Evolutionary conservation across 23 tunicate species (phyloP).

Genomic region (Phallusia fumigata): DNA sequence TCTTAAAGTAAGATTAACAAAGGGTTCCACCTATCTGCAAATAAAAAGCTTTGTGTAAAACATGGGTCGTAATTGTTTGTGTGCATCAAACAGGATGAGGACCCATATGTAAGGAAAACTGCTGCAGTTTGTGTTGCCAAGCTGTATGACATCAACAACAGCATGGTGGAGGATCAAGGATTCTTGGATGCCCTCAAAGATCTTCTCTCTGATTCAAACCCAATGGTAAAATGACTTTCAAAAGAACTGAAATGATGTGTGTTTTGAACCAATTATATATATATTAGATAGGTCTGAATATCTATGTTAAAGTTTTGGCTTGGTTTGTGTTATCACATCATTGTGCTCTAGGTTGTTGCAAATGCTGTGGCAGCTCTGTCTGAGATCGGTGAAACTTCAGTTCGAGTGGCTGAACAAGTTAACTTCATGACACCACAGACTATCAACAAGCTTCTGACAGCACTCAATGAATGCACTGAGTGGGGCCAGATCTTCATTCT

Average conservation of each 20-base stretch:
- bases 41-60: too few species aligned
- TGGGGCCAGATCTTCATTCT: constrained; percentile 99
- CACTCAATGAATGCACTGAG: constrained; percentile 97
- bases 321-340: too few species aligned
- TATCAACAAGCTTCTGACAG: constrained; percentile 92
- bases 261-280: too few species aligned
- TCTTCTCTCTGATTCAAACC: constrained; percentile 93
- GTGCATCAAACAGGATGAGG: constrained; percentile 67
- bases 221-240: constrained; percentile 46
- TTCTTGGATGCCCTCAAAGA: constrained; percentile 98
- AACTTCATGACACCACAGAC: constrained; percentile 91
- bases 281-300: too few species aligned
- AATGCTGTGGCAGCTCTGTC: constrained; percentile 96
- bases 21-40: too few species aligned
- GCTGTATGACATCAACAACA: constrained; percentile 90
- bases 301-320: too few species aligned
- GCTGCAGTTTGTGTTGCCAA: constrained; percentile 99
- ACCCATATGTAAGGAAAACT: constrained; percentile 97
- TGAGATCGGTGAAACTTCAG: constrained; percentile 86
- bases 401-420: constrained; percentile 82
- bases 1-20: constrained; percentile 46
- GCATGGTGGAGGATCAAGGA: constrained; percentile 98
- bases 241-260: too few species aligned
- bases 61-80: background rate
- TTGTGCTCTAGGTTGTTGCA: constrained; percentile 61